Evolutionary conservation across 37 sponge, comb jelly and placozoan genomes (phyloP).

Genomic region (Oopsacas minuta): DNA sequence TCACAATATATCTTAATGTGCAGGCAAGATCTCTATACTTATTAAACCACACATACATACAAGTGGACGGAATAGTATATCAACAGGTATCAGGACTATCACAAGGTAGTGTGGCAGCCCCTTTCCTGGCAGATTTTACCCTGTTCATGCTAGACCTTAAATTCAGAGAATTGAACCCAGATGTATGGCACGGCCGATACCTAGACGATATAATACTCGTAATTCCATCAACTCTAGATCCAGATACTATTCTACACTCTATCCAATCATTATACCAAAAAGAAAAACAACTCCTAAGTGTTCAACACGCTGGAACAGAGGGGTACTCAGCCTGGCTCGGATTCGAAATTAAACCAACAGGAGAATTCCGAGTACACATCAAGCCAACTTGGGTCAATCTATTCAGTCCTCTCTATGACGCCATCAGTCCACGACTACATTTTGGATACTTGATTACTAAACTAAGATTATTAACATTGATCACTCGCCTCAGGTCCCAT

Average conservation of each 20-base stretch:
- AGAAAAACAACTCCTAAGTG: background rate
- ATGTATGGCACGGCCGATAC: background rate
- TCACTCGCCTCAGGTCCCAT: too few relatives aligned
- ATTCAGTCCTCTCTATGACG: background rate
- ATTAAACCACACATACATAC: background rate
- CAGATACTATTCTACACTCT: background rate
- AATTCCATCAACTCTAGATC: background rate
- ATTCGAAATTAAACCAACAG: background rate
- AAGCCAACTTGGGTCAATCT: background rate
- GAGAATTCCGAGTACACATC: background rate
- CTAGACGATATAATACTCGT: background rate
- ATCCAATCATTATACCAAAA: background rate
- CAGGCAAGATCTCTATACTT: background rate
- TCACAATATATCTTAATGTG: background rate
- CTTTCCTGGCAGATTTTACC: background rate
- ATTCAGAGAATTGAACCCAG: background rate
- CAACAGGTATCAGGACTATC: background rate
- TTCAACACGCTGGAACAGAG: background rate
- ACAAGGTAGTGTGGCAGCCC: background rate
- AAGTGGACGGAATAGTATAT: background rate
- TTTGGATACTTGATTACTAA: background rate
- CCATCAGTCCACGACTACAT: background rate
- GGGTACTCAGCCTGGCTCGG: background rate
- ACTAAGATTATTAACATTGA: too few relatives aligned
- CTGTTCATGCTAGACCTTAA: background rate